Conservation (phyloP, 2,888 invertebrate species). For the Drosophila greeni region DNA sequence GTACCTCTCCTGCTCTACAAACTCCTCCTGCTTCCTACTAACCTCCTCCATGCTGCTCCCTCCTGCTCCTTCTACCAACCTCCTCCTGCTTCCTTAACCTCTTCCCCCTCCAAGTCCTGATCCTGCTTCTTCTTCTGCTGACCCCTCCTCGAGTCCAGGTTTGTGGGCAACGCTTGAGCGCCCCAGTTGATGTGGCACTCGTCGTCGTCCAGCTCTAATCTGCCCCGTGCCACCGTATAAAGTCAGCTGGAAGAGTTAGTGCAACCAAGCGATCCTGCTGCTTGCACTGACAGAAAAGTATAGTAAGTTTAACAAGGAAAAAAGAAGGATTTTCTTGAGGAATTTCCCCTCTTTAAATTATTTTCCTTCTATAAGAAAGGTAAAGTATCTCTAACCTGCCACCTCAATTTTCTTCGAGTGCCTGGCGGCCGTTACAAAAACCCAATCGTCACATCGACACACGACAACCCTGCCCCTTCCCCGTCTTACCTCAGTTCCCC, state of each 20-base stretch:
- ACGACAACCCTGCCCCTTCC: constrained; percentile 15
- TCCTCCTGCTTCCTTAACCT: neutral
- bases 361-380: too few species aligned
- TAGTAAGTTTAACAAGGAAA: neutral
- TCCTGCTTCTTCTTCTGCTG: neutral
- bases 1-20: too few species aligned
- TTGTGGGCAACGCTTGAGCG: constrained; percentile 59
- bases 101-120: neutral
- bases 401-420: constrained; percentile 12
- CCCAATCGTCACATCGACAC: constrained; percentile 20
- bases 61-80: too few species aligned
- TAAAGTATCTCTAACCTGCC: neutral
- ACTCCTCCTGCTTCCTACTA: too few species aligned
- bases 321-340: fast-evolving
- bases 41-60: too few species aligned
- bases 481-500: too few species aligned
- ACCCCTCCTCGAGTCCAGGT: constrained; percentile 2
- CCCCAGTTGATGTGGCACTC: constrained; percentile 60
- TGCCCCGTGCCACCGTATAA: constrained; percentile 21
- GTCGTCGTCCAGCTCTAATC: constrained; percentile 33
- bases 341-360: too few species aligned
- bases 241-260: constrained; percentile 63
- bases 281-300: neutral
- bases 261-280: constrained; percentile 1
- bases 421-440: constrained; percentile 25